A percentile compares a stretch with the other conserved stretches of the same genome.
Conservation (phyloP, 1,140 invertebrate species). For the Aradophagus sp. region DNA sequence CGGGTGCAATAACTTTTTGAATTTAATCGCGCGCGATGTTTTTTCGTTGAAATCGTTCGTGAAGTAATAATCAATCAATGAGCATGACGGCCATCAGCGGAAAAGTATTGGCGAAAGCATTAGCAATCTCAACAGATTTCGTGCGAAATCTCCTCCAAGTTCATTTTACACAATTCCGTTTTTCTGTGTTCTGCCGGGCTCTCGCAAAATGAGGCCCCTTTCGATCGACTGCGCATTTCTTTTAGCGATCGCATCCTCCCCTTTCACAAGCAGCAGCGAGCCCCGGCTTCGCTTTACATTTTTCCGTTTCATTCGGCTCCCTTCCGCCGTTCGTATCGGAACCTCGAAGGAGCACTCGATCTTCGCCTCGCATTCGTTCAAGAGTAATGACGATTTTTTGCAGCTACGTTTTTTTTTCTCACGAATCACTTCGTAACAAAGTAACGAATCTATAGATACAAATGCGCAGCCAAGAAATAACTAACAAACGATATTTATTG, state of each 20-base stretch:
- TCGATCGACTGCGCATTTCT: conserved; percentile 71
- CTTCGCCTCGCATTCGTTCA: conserved; percentile 37
- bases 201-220: conserved; percentile 60
- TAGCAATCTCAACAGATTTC: conserved; percentile 50
- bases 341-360: conserved; percentile 49
- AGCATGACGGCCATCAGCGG: too few species aligned
- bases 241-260: conserved; percentile 69
- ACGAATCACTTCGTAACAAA: conserved; percentile 44
- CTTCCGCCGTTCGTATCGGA: conserved; percentile 57
- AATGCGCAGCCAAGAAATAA: conserved; percentile 17
- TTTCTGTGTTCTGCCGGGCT: conserved; percentile 41
- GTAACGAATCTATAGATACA: conserved; percentile 16
- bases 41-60: too few species aligned
- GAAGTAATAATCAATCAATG: too few species aligned
- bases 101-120: too few species aligned
- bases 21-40: too few species aligned
- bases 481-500: conserved; percentile 31
- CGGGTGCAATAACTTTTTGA: too few species aligned
- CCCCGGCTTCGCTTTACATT: conserved; percentile 63
- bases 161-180: conserved; percentile 66
- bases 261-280: conserved; percentile 44
- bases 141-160: conserved; percentile 59
- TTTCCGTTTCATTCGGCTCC: conserved; percentile 56
- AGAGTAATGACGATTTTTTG: conserved; percentile 53
- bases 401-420: conserved; percentile 10